Evolutionary conservation across 1,140 invertebrate species (phyloP), one percentile per base, ranked within the genome.

Genomic region (Drosophila biarmipes): DNA sequence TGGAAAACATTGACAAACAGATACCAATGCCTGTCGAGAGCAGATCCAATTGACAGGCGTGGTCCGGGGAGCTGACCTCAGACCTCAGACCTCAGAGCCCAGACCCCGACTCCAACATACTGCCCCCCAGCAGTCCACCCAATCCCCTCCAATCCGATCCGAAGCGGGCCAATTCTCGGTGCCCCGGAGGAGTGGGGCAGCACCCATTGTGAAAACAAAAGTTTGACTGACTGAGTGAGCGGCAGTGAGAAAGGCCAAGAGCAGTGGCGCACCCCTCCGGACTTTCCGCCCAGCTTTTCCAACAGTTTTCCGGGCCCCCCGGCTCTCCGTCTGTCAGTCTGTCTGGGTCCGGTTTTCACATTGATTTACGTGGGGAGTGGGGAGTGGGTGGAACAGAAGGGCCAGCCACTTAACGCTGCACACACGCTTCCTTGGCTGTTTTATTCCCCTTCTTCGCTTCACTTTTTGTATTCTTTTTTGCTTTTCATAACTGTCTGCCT

Each of bases 401-500:
- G 67, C 67, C 53, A 55, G 81, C 84, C 81, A 86, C 81, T 86
- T 86, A 86, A 87, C 71, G 74, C 68, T 64, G 42, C 73, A 52
- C 80, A 71, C 79, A 74, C 78, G 35, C 58, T 35, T 59, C 29
- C 46, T 66, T 38, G 37, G 12, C 17, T 55, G 53, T 45, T 40
- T 17, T 45, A 19, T 35, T 46, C 37, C 11, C 17, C 12, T 24
- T 24, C 11, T 24, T 24, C 19, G 1, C 4, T 45, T 45, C 8
- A 0, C 38, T 46, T 45, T 53, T 43, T 73, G 21, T 49, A 29
- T 38, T 55, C 51, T 37, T 56, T 71, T 73, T 78, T 82, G 82
- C 84, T 73, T 78, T 82, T 89, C 84, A 87, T 87, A 87, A 87
- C 80, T 87, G 82, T 87, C 82, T 79, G 82, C 84, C 80, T 69